Base-by-base conservation (phyloP, 2,113 vertebrate genomes). In the Cariama cristata region DNA sequence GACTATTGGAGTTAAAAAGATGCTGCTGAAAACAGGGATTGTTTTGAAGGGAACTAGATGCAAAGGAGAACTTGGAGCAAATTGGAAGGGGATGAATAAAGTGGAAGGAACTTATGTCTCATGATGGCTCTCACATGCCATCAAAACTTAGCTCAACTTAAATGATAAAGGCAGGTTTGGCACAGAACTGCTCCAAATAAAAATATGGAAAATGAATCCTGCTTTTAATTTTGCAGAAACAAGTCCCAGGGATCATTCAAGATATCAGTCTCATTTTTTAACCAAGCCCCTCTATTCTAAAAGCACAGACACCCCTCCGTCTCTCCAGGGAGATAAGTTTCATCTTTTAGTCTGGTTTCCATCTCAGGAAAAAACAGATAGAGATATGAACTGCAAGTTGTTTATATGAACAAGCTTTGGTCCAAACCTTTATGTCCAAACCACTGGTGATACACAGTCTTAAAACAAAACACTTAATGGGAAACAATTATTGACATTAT, bases 81-180 rank as follows among this genome's bases (percentile, higher is more conserved):
- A 64, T 1, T 82, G 40, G 28, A 35, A 72, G 30, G 7, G 56
- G 30, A 69, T 93, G 52, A 90, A 85, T 90, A 90, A 82, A 91
- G 60, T 79, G 53, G 58, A 94, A 97, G 79, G 84, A 95, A 94
- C 66, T 97, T 82, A 20, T 12, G 30, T 87, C 66, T 96, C 35
- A 35, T 91, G 73, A 85, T 55, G 52, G 28, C 47, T 96, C 52
- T 90, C 68, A 42, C 75, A 50, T 71, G 80, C 64, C 84, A 81
- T 79, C 56, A 85, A 87, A 95, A 94, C 23, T 75, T 94, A 91
- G 44, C 53, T 93, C 79, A 76, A 12, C 4, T 82, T 79, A 64
- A 94, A 68, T 68, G 32, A 72, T 85, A 87, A 88, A 91, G 62
- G 60, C 35, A 79, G 24, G 58, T 75, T 93, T 95, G 84, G 89